Evolutionary conservation across 1,140 invertebrate genomes (phyloP), one percentile per base, ranked within the genome.

Genomic region (Solen grandis): DNA sequence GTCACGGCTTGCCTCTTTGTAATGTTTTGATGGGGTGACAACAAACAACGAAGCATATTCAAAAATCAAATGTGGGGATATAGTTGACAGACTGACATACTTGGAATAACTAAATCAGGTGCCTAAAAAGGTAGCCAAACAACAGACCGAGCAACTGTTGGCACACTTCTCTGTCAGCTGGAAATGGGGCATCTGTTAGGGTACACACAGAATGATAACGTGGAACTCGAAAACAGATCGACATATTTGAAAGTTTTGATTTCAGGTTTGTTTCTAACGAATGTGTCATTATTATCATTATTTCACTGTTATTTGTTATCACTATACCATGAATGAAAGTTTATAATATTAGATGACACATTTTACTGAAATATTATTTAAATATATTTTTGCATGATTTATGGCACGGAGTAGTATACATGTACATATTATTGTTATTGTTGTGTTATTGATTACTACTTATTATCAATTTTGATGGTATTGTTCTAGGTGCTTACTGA

Each of bases 211-310:
- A 57, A 35, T 55, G 22, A 78, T 86, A 19, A 82, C 60, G 14
- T 86, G 69, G 73, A 70, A 68, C n/a, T 78, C 78, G 0, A 81
- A 83, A 74, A 78, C 72, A 5, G 83, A 86, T 86, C 55, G 85
- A 86, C 38, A 83, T 86, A 27, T 85, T 86, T 68, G 79, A 86
- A 66, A 85, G 84, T 62, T 41, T 76, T n/a, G 85, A 86, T 74
- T 81, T 83, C 36, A 83, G 85, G 75, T 83, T 86, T 82, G 50
- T 3, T 22, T n/a, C 25, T 59, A n/a, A n/a, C n/a, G n/a, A n/a
- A n/a, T n/a, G n/a, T n/a, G n/a, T n/a, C n/a, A n/a, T n/a, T n/a
- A n/a, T n/a, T n/a, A n/a, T n/a, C n/a, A n/a, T n/a, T n/a, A n/a
- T n/a, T n/a, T n/a, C n/a, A n/a, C n/a, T n/a, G n/a, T n/a, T n/a